These are phyloP conservation scores for Loxodonta africana DNA, from an alignment of 2,113 vertebrate species.

Conservation along the genomic window DNA sequence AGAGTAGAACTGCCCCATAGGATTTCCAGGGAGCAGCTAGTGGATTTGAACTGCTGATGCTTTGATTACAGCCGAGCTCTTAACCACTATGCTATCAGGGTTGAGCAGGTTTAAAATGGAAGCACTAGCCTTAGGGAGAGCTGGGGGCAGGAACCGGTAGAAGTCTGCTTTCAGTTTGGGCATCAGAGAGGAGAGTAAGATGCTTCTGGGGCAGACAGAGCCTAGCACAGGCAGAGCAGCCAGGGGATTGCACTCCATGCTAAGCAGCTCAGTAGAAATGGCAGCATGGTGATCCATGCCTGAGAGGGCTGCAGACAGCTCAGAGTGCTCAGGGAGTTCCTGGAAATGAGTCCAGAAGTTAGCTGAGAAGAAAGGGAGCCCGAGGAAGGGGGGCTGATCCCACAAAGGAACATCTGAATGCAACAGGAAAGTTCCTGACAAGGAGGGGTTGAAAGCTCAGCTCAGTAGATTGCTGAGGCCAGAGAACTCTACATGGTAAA, in stretches of 20 bases:
- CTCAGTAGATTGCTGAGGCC: not conserved
- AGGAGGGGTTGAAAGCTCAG: not conserved
- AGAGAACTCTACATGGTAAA: not conserved
- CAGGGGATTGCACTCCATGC: not conserved
- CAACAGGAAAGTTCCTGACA: not conserved
- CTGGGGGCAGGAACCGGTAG: not conserved
- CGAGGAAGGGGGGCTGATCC: rapidly evolving
- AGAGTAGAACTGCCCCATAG: no score
- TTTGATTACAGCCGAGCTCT: no score
- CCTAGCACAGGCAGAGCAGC: not conserved
- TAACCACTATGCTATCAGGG: no score
- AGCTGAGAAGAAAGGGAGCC: not conserved
- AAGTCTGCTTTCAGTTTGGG: not conserved
- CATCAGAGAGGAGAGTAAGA: no score
- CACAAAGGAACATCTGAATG: not conserved
- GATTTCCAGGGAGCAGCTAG: no score
- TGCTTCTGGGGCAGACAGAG: not conserved
- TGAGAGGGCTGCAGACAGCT: not conserved
- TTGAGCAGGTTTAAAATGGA: not conserved
- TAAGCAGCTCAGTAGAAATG: rapidly evolving
- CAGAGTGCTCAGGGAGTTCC: not conserved
- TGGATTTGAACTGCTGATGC: no score
- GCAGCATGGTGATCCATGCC: not conserved
- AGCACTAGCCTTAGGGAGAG: not conserved
- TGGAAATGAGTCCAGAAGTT: not conserved